Evolutionary conservation across 2,797 vertebrate genomes (phyloP).

Genomic region (Jordanella pulchra): DNA sequence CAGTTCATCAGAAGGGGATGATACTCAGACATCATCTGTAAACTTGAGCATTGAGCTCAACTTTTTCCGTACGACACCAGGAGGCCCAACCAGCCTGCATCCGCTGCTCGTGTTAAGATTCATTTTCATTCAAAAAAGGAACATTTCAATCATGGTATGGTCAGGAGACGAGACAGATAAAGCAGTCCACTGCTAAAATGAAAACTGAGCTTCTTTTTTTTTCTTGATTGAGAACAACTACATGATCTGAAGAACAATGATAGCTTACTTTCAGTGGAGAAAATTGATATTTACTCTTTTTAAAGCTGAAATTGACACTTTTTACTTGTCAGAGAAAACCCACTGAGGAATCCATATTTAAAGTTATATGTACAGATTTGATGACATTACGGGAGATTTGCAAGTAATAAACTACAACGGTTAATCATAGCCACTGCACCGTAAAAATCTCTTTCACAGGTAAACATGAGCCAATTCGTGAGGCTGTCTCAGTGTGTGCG

Average conservation of each 20-base stretch:
- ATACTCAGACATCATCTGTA: conserved; percentile 43
- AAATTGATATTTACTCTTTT: neutral
- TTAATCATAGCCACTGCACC: neutral
- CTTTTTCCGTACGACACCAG: conserved; percentile 5
- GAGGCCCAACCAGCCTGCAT: neutral
- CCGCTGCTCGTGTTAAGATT: conserved; percentile 31
- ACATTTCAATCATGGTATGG: conserved; percentile 15
- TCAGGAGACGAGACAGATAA: conserved; percentile 8
- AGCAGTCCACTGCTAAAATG: neutral
- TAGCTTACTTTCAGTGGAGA: conserved; percentile 5
- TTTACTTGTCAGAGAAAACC: conserved; percentile 12
- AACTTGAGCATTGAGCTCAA: conserved; percentile 35
- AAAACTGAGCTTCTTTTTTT: neutral
- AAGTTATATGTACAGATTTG: conserved; percentile 18
- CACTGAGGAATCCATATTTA: neutral
- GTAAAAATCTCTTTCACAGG: neutral
- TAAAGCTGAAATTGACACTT: neutral
- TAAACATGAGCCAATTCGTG: neutral
- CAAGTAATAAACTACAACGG: conserved; percentile 8
- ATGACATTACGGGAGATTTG: conserved; percentile 8
- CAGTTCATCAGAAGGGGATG: conserved; percentile 23
- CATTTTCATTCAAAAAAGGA: conserved; percentile 24
- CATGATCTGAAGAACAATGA: neutral
- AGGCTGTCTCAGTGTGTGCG: conserved; percentile 1
- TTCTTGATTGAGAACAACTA: conserved; percentile 4